Base-by-base conservation (phyloP, 2,888 invertebrate genomes). In the Xestoiulus laeticollis region DNA sequence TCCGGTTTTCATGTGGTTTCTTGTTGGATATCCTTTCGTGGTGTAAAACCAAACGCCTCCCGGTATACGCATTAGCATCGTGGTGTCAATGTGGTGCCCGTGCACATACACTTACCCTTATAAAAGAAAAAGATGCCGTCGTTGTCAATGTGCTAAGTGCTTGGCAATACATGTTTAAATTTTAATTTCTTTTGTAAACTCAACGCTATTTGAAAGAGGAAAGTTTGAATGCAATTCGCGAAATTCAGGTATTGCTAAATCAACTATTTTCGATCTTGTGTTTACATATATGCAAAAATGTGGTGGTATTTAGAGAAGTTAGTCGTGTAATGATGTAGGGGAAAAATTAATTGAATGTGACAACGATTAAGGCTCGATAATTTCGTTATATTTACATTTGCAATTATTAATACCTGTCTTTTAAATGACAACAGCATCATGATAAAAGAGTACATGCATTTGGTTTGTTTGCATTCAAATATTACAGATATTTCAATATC, bases 61-160 rank as follows among this genome's bases (percentile, higher is more conserved):
- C 22, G 85, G 38, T 85, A 85, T 38, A 44, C 85, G 44, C 85
- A 85, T 85, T 85, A 85, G 85, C 85, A 85, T 44, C 85, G 43
- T 8, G 85, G 85, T 85, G 85, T 85, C 85, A 85, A 85, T 85
- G 85, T 38, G 85, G 38, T 38, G 38, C 84, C 38, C 26, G 59
- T 78, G 78, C 26, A 78, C 30, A 30, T 78, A 78, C 78, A 78
- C 78, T 78, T 78, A 30, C 78, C 43, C 85, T 85, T 44, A 85
- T n/a, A 85, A 85, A 85, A 19, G 38, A 44, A 83, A 48, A 85
- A 38, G 85, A 85, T 85, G 85, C 85, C 85, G 85, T 85, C 85
- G 22, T 85, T 85, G 38, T 85, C 85, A 85, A 85, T 85, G 85
- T 85, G 85, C 44, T 85, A 85, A 85, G 85, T 85, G 85, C 85